These are phyloP conservation scores for Crotalus horridus DNA, from an alignment of 2,113 vertebrate species.

Conservation along the genomic window DNA sequence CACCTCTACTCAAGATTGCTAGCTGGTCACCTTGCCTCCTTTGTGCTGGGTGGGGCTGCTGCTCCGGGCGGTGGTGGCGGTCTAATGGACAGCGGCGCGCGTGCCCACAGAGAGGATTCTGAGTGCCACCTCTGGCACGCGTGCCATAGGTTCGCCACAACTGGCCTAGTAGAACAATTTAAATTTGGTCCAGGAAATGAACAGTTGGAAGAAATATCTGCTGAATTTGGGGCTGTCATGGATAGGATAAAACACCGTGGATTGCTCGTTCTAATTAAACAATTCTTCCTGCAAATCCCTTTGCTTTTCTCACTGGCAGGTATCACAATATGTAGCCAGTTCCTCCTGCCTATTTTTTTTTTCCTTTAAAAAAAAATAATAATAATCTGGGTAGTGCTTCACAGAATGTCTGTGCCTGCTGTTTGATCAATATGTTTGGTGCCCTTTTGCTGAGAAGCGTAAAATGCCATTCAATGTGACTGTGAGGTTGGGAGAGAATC, in stretches of 20 bases:
- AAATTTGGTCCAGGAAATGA: background rate
- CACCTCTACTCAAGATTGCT: too few species aligned
- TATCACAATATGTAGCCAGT: background rate
- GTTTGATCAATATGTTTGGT: background rate
- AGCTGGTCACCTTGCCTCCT: too few species aligned
- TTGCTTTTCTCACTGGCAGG: background rate
- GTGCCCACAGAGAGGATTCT: too few species aligned
- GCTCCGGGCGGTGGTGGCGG: too few species aligned
- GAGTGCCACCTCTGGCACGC: too few species aligned
- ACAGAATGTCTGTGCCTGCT: background rate
- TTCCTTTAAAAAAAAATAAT: too few species aligned
- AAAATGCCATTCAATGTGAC: background rate
- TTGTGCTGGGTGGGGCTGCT: too few species aligned
- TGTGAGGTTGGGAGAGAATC: background rate
- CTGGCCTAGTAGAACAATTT: background rate
- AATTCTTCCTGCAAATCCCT: background rate
- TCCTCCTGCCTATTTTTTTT: background rate
- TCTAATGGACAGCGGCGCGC: fast-evolving
- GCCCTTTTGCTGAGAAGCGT: background rate
- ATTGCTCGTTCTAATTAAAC: background rate
- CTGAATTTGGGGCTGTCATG: background rate
- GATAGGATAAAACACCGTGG: background rate
- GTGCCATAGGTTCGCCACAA: too few species aligned
- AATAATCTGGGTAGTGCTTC: background rate
- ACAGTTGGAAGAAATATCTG: background rate